Conservation (phyloP, 2,113 vertebrate species). For the Rhynchomys soricoides region DNA sequence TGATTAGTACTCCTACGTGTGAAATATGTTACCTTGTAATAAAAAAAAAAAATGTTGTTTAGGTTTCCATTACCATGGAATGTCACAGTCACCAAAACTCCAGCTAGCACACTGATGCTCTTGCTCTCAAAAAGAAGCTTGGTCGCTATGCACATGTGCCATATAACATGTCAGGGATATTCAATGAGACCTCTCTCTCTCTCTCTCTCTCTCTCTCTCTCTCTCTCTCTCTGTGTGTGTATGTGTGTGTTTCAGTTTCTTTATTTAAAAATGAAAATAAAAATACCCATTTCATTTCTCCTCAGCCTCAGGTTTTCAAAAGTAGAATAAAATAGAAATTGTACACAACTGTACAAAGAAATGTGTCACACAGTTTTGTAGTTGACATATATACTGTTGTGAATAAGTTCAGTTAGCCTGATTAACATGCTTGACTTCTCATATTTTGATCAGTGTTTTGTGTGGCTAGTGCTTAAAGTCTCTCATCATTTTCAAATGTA, state of each 20-base stretch:
- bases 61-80: neutral
- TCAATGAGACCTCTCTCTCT: neutral
- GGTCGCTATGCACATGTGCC: neutral
- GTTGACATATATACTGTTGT: neutral
- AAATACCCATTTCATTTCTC: neutral
- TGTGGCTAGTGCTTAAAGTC: neutral
- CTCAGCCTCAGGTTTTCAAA: neutral
- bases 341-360: too few relatives aligned
- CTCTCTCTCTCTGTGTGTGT: too few relatives aligned
- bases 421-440: neutral
- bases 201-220: too few relatives aligned
- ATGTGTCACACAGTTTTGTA: neutral
- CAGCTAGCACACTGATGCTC: fast-evolving
- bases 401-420: neutral
- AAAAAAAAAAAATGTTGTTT: neutral
- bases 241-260: neutral
- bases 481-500: neutral
- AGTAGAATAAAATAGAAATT: neutral
- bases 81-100: neutral
- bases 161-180: neutral
- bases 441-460: neutral
- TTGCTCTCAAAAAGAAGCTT: neutral
- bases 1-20: constrained; percentile 24
- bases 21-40: neutral
- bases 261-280: constrained; percentile 18